Conservation (phyloP, 2,113 vertebrate genomes). For the Ailurus styani region DNA sequence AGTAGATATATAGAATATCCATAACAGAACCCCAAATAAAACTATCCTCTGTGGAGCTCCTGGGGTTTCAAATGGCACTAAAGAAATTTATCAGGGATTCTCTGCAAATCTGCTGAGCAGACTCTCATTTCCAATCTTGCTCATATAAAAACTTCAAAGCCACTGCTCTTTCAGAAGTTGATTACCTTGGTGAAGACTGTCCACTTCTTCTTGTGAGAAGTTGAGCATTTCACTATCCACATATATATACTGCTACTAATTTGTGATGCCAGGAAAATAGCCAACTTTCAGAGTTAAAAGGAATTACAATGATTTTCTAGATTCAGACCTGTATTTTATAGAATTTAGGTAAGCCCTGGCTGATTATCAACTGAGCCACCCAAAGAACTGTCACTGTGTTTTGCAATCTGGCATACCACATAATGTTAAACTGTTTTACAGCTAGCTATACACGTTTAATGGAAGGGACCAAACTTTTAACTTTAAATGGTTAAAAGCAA, state of each 20-base stretch:
- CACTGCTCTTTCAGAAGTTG: slow-evolving; percentile 11
- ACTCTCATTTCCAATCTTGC: slow-evolving; percentile 31
- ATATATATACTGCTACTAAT: not conserved
- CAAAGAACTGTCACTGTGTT: not conserved
- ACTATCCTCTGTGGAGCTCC: not conserved
- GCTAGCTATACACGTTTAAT: not conserved
- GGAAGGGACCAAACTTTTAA: not conserved
- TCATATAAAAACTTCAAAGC: slow-evolving; percentile 4
- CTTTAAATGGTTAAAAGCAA: slow-evolving; percentile 7
- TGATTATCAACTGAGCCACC: not conserved
- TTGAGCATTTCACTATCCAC: not conserved
- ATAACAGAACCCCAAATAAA: slow-evolving; percentile 50
- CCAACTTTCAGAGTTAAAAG: not conserved
- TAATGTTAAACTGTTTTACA: not conserved
- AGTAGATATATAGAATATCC: not conserved
- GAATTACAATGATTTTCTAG: not conserved
- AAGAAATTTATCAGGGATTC: slow-evolving; percentile 48
- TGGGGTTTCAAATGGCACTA: slow-evolving; percentile 39
- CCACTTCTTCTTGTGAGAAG: not conserved
- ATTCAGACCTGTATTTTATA: not conserved
- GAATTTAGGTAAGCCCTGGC: not conserved
- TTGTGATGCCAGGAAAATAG: slow-evolving; percentile 38
- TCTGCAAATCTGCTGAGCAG: slow-evolving; percentile 30
- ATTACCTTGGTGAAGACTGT: not conserved
- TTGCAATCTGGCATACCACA: not conserved